These are phyloP conservation scores for Archilochus colubris DNA, from an alignment of 2,113 vertebrate genomes.

Conservation along the genomic window DNA sequence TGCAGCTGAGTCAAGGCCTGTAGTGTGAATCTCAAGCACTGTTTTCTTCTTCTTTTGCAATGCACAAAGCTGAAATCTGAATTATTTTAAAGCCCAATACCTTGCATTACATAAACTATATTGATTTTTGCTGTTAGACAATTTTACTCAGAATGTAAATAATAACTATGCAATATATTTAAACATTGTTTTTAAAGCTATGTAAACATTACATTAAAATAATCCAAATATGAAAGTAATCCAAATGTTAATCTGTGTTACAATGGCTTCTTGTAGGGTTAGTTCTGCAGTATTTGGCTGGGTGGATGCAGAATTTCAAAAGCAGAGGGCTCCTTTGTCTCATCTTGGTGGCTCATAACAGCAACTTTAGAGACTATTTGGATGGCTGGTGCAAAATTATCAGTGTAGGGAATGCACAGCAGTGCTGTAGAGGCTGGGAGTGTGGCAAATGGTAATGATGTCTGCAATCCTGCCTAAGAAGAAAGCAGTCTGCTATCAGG, in stretches of 20 bases:
- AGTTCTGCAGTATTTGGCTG: not conserved
- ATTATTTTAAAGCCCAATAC: not conserved
- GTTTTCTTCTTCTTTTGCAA: not conserved
- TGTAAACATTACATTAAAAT: not conserved
- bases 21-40: not conserved
- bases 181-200: not conserved
- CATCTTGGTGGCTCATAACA: not conserved
- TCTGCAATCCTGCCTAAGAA: not conserved
- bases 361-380: not conserved
- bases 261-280: not conserved
- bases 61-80: not conserved
- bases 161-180: not conserved
- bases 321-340: not conserved
- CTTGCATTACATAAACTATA: not conserved
- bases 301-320: not conserved
- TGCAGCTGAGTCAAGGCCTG: not conserved
- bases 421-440: not conserved
- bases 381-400: not conserved
- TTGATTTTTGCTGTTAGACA: not conserved
- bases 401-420: not conserved
- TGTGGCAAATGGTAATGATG: not conserved
- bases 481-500: not conserved
- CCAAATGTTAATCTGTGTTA: not conserved
- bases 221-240: not conserved
- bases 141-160: not conserved